phyloP scores from a whole-genome alignment of 2,797 vertebrate genomes.

The Merluccius polli region DNA sequence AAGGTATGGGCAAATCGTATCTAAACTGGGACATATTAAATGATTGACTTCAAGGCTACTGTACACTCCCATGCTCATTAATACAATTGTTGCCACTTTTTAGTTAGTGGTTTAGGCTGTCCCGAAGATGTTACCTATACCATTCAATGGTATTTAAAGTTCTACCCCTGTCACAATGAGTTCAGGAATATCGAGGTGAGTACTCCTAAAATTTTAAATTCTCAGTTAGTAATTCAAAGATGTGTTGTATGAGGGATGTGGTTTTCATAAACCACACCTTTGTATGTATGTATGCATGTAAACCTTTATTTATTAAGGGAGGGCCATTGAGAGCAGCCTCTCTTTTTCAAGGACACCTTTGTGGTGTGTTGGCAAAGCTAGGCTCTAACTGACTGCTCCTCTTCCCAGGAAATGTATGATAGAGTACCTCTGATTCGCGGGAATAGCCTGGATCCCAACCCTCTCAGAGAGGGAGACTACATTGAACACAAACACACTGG shows the following conservation, averaged over 20 bases:
- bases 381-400: slow-evolving; percentile 12
- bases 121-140: slow-evolving; percentile 68
- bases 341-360: too few relatives aligned
- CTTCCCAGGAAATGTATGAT: slow-evolving; percentile 73
- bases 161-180: slow-evolving; percentile 82
- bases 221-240: not conserved
- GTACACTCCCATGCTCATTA: not conserved
- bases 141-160: slow-evolving; percentile 80
- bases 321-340: too few relatives aligned
- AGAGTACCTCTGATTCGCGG: slow-evolving; percentile 50
- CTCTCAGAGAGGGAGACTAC: slow-evolving; percentile 66
- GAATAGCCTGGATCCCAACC: slow-evolving; percentile 67
- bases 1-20: slow-evolving; percentile 63
- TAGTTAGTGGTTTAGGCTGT: slow-evolving; percentile 75
- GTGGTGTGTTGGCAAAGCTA: not conserved
- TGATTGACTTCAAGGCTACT: not conserved
- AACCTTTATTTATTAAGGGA: too few relatives aligned
- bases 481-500: slow-evolving; percentile 69
- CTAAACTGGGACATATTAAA: not conserved
- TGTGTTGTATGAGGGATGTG: not conserved
- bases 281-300: too few relatives aligned
- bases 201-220: not conserved
- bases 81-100: slow-evolving; percentile 21
- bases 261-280: not conserved
- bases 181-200: slow-evolving; percentile 81